Base-by-base conservation (phyloP, 2,888 invertebrate species). In the Lasioglossum figueresi region DNA sequence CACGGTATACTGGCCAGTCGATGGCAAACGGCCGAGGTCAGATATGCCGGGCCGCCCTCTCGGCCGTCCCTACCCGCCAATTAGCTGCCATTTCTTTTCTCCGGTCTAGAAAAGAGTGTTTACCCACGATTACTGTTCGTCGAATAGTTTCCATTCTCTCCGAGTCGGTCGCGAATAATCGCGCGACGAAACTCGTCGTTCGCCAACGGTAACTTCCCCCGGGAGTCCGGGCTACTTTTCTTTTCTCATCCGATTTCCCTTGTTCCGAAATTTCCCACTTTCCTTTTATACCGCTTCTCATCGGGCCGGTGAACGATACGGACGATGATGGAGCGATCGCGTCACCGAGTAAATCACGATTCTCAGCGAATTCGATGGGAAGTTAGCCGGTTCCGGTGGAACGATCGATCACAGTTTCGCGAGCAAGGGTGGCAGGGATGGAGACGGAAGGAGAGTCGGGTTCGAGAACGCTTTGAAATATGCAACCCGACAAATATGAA, bases 301-400 rank as follows among this genome's bases (percentile, higher is more conserved):
- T 23, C 34, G 23, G 23, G 34, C 37, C 68, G 37, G 34, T 12
- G 68, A 37, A 37, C 68, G 37, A 37, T 37, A 63, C 45, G 19
- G 66, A 76, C 79, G 85, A 84, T 84, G 85, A 84, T 84, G 75
- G 84, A 84, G n/a, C 84, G 85, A 75, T 63, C 70, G 71, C 43
- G 85, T 45, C 84, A 14, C 48, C n/a, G 63, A 66, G 75, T 75
- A 72, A 84, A 84, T 84, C 84, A 84, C 79, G 75, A 73, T 19
- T 19, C 37, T 16, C 70, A 43, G 27, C 75, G 37, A 68, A 75
- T 75, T 79, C 75, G 40, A 37, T 34, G 52, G 45, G 34, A 72
- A 84, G 84, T 84, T 84, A 56, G 75, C 73, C 80, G 19, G 75
- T 71, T 31, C 66, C 76, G 85, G 59, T 27, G 63, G 19, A 45